Percentiles rank a stretch among this genome's conserved stretches.
These are phyloP conservation scores for Drosophila formosana DNA, from an alignment of 2,888 invertebrate species.

Conservation along the genomic window DNA sequence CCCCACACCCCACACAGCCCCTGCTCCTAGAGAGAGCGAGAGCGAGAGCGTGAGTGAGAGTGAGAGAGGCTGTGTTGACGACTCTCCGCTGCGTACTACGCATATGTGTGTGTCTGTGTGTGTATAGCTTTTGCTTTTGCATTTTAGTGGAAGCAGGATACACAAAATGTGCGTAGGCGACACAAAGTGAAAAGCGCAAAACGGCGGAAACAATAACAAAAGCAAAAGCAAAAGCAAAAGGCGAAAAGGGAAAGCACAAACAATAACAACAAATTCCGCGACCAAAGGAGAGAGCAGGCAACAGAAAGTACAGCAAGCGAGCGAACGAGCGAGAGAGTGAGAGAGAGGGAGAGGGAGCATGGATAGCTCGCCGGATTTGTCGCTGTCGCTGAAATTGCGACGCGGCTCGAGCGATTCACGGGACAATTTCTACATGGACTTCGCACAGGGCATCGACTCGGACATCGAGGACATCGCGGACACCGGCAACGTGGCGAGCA, in stretches of 20 bases:
- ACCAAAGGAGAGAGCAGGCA: conserved; percentile 26
- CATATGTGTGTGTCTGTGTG: conserved; percentile 23
- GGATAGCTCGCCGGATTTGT: conserved; percentile 95
- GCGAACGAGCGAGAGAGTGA: conserved; percentile 8
- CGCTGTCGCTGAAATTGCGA: conserved; percentile 93
- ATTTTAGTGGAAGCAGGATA: conserved; percentile 66
- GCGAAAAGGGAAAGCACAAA: conserved; percentile 8
- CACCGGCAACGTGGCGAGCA: conserved; percentile 86
- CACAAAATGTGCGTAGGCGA: conserved; percentile 74
- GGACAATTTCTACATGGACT: conserved; percentile 96
- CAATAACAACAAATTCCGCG: conserved; percentile 13
- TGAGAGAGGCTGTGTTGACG: conserved; percentile 18
- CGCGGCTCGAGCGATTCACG: conserved; percentile 94
- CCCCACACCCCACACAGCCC: conserved; percentile 55
- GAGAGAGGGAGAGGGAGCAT: conserved; percentile 54
- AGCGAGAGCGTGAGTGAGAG: conserved; percentile 1
- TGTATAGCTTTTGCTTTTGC: conserved; percentile 53
- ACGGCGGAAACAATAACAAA: conserved; percentile 38
- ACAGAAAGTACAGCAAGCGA: background rate
- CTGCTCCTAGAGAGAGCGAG: background rate
- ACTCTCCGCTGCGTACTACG: background rate
- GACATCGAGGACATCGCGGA: conserved; percentile 95
- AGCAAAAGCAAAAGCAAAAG: conserved; percentile 19
- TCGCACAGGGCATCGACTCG: conserved; percentile 95
- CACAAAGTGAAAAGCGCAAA: conserved; percentile 57